Conservation (phyloP, 2,888 invertebrate species). For the Himalopsyche anomala region DNA sequence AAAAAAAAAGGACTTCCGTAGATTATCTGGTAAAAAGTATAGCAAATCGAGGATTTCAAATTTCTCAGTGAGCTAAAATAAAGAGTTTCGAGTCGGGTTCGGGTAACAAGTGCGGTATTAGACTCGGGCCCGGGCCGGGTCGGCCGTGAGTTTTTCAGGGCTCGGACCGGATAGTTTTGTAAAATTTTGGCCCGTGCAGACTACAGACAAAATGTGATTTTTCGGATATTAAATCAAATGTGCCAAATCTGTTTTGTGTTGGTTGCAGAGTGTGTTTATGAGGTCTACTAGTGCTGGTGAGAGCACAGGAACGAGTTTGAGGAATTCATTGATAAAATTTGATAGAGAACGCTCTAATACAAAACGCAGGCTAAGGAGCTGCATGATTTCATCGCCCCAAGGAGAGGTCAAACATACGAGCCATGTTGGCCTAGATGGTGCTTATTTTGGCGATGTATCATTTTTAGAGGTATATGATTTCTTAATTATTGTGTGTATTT, state of each 20-base stretch:
- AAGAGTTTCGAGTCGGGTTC: too few species aligned
- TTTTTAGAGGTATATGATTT: constrained; percentile 72
- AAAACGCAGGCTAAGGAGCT: constrained; percentile 85
- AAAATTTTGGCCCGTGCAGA: too few species aligned
- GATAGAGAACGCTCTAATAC: constrained; percentile 76
- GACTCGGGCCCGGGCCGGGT: too few species aligned
- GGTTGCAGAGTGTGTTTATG: constrained; percentile 47
- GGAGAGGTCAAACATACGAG: constrained; percentile 97
- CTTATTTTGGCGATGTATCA: constrained; percentile 95
- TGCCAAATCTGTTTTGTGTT: background rate
- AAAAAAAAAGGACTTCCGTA: too few species aligned
- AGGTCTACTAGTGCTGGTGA: constrained; percentile 38
- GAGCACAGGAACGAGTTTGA: constrained; percentile 50
- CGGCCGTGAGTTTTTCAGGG: too few species aligned
- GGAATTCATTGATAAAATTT: constrained; percentile 72
- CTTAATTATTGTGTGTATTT: background rate
- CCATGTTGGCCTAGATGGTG: constrained; percentile 97
- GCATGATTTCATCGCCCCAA: constrained; percentile 98
- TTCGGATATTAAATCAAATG: too few species aligned
- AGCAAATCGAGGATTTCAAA: too few species aligned
- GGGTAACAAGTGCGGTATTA: too few species aligned
- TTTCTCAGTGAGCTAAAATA: too few species aligned
- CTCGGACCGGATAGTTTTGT: too few species aligned
- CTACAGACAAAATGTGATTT: too few species aligned
- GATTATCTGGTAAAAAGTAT: too few species aligned